These are phyloP conservation scores for Callionymus lyra DNA, from an alignment of 2,113 vertebrate species.

Conservation along the genomic window DNA sequence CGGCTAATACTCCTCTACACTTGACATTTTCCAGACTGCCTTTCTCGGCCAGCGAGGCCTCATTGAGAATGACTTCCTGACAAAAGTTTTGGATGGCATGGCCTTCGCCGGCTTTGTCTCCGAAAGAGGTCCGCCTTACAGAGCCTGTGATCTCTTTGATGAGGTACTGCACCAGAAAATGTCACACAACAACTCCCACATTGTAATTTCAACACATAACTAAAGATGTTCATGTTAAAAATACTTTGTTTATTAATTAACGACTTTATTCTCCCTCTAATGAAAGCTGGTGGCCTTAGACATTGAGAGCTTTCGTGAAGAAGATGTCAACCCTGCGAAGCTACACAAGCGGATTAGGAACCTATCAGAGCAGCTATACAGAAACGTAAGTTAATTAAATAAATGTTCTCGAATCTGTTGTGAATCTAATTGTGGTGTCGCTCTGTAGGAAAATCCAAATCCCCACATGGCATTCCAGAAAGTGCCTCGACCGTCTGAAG, in stretches of 20 bases:
- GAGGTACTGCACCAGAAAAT: slow-evolving; percentile 69
- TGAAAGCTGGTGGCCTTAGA: slow-evolving; percentile 90
- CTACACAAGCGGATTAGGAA: slow-evolving; percentile 85
- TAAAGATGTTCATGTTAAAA: not conserved
- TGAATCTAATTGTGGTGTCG: not conserved
- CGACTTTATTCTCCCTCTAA: not conserved
- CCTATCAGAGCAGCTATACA: slow-evolving; percentile 89
- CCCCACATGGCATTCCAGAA: slow-evolving; percentile 98
- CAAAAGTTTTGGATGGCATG: slow-evolving; percentile 97
- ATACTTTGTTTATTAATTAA: slow-evolving; percentile 1
- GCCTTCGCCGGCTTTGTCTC: slow-evolving; percentile 97
- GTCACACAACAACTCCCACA: not conserved
- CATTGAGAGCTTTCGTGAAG: slow-evolving; percentile 83
- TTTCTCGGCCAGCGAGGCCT: slow-evolving; percentile 94
- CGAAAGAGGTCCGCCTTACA: slow-evolving; percentile 90
- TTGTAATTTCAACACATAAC: too few relatives aligned
- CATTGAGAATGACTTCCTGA: slow-evolving; percentile 94
- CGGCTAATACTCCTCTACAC: slow-evolving; percentile 22
- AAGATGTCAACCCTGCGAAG: slow-evolving; percentile 76
- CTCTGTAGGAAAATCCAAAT: slow-evolving; percentile 86
- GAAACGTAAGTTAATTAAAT: slow-evolving; percentile 77
- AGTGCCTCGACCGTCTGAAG: slow-evolving; percentile 90
- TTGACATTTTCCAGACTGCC: slow-evolving; percentile 76
- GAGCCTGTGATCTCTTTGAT: slow-evolving; percentile 95
- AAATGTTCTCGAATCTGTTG: not conserved